Conservation (phyloP, 2,113 vertebrate genomes). For the Python bivittatus region DNA sequence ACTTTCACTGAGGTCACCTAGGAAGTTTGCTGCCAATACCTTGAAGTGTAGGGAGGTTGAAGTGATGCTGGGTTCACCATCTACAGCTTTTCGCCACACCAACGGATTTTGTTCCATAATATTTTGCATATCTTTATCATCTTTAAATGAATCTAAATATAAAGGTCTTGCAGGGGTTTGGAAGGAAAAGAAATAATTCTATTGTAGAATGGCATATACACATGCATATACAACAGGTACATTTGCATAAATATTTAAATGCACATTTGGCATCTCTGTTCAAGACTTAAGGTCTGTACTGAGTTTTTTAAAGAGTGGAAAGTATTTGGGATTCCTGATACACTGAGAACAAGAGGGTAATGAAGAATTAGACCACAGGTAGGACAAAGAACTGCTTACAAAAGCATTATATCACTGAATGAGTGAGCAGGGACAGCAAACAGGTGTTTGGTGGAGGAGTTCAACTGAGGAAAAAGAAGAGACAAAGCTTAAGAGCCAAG, state of each 20-base stretch:
- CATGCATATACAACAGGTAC: neutral
- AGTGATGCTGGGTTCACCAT: slow-evolving; percentile 10
- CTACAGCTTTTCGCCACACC: slow-evolving; percentile 12
- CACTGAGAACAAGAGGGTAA: neutral
- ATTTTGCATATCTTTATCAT: neutral
- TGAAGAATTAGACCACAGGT: neutral
- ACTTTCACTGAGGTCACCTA: slow-evolving; percentile 57
- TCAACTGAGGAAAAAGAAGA: neutral
- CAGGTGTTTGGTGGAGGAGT: neutral
- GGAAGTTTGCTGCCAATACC: slow-evolving; percentile 50
- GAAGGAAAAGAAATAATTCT: neutral
- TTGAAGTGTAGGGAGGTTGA: slow-evolving; percentile 36
- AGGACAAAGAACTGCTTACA: neutral
- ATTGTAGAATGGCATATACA: neutral
- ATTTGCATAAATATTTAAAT: neutral
- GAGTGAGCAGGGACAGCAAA: neutral
- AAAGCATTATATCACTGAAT: neutral
- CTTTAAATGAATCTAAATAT: neutral
- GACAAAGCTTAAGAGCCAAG: neutral
- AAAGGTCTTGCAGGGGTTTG: neutral
- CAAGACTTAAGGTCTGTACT: neutral
- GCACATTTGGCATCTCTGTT: neutral
- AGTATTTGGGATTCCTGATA: neutral
- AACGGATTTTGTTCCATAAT: neutral
- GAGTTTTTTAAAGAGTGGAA: neutral